Evolutionary conservation across 2,888 invertebrate species (phyloP).

Genomic region (Elysia crispata): DNA sequence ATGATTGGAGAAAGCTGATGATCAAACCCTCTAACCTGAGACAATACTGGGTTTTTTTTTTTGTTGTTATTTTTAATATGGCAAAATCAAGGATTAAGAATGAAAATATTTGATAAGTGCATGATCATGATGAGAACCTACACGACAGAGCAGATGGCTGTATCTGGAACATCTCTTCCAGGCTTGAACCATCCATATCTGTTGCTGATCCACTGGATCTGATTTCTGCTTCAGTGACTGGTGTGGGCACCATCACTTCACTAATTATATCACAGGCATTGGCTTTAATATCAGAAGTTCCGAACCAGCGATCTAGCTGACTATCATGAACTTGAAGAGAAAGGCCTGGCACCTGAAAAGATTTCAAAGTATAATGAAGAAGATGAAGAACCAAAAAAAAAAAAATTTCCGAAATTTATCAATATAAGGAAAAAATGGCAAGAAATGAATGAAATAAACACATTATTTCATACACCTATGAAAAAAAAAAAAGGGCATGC

Average conservation of each 20-base stretch:
- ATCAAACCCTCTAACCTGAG: no score
- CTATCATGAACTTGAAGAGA: constrained; percentile 72
- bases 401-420: no score
- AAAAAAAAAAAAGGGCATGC: no score
- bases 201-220: constrained; percentile 33
- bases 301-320: constrained; percentile 76
- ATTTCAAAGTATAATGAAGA: background rate
- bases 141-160: constrained; percentile 66
- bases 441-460: no score
- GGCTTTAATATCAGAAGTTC: constrained; percentile 70
- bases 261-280: constrained; percentile 69
- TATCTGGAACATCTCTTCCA: constrained; percentile 71
- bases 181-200: constrained; percentile 59
- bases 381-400: background rate
- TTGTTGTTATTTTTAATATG: no score
- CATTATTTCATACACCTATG: no score
- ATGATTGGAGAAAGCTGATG: no score
- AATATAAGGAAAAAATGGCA: no score
- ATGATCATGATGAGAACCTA: constrained; percentile 48
- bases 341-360: background rate
- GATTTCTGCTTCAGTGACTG: constrained; percentile 39
- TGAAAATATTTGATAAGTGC: no score
- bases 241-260: constrained; percentile 62
- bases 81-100: no score
- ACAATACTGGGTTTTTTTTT: no score